Percentiles rank a stretch among this genome's conserved stretches.
Evolutionary conservation across 2,797 vertebrate genomes (phyloP).

Genomic region (Fundulus diaphanus): DNA sequence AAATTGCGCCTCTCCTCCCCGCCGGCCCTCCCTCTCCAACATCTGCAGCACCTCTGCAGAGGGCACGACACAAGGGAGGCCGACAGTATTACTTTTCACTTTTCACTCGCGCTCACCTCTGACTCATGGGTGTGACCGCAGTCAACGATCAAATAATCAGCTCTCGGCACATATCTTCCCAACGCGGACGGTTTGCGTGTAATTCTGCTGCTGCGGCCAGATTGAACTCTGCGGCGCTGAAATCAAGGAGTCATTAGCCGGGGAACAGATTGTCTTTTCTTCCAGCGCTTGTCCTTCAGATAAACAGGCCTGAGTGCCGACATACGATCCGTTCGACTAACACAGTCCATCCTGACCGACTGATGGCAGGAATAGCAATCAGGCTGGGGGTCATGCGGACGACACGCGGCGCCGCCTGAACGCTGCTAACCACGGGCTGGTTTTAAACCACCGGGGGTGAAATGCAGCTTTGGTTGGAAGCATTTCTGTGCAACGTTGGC

Average conservation of each 20-base stretch:
- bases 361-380: slow-evolving; percentile 69
- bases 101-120: slow-evolving; percentile 72
- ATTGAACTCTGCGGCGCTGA: slow-evolving; percentile 50
- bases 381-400: slow-evolving; percentile 48
- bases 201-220: slow-evolving; percentile 34
- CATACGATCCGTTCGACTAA: slow-evolving; percentile 70
- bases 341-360: slow-evolving; percentile 62
- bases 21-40: slow-evolving; percentile 37
- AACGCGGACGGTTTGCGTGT: slow-evolving; percentile 43
- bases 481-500: not conserved
- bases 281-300: slow-evolving; percentile 67
- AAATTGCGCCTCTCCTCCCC: slow-evolving; percentile 42
- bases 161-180: slow-evolving; percentile 63
- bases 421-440: slow-evolving; percentile 31
- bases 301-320: slow-evolving; percentile 75
- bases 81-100: slow-evolving; percentile 74
- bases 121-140: slow-evolving; percentile 66
- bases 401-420: slow-evolving; percentile 31
- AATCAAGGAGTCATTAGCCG: slow-evolving; percentile 74
- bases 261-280: slow-evolving; percentile 76
- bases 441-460: not conserved
- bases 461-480: slow-evolving; percentile 7
- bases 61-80: slow-evolving; percentile 65
- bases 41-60: slow-evolving; percentile 69
- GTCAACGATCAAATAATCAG: slow-evolving; percentile 69